These are phyloP conservation scores for Apamea monoglypha DNA, from an alignment of 2,888 invertebrate species.

Conservation along the genomic window DNA sequence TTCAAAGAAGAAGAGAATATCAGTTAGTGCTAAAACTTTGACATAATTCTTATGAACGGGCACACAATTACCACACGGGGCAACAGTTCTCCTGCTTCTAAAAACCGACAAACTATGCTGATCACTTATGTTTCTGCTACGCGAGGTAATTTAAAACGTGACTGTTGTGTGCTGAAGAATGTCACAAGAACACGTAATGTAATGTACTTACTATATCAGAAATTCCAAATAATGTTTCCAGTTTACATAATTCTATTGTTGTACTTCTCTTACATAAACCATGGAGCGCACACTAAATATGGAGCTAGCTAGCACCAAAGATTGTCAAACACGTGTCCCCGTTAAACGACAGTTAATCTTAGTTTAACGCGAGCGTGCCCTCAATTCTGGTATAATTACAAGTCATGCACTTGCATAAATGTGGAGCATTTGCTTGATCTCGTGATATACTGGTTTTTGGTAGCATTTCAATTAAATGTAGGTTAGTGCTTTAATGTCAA, in stretches of 20 bases:
- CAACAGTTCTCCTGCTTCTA: neutral
- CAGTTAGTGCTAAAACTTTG: neutral
- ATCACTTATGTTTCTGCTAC: neutral
- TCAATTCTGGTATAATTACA: constrained; percentile 59
- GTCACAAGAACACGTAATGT: constrained; percentile 9
- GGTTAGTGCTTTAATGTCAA: neutral
- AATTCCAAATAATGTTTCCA: neutral
- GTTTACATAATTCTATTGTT: neutral
- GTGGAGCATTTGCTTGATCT: constrained; percentile 35
- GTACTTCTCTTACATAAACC: constrained; percentile 28
- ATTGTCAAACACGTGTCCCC: constrained; percentile 79
- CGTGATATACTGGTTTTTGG: neutral
- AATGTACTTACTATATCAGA: neutral
- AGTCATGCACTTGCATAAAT: constrained; percentile 62
- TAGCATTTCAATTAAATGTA: neutral
- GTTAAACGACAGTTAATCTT: constrained; percentile 78
- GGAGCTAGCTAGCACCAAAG: constrained; percentile 59
- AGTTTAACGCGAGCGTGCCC: constrained; percentile 68
- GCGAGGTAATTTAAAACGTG: constrained; percentile 4
- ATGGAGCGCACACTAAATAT: constrained; percentile 52
- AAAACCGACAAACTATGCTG: neutral
- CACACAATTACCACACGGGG: neutral
- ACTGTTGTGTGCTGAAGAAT: neutral
- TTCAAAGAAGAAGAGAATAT: neutral
- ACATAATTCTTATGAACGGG: neutral